These are phyloP conservation scores for Calephelis perditalis DNA, from an alignment of 2,888 invertebrate genomes.

Conservation along the genomic window DNA sequence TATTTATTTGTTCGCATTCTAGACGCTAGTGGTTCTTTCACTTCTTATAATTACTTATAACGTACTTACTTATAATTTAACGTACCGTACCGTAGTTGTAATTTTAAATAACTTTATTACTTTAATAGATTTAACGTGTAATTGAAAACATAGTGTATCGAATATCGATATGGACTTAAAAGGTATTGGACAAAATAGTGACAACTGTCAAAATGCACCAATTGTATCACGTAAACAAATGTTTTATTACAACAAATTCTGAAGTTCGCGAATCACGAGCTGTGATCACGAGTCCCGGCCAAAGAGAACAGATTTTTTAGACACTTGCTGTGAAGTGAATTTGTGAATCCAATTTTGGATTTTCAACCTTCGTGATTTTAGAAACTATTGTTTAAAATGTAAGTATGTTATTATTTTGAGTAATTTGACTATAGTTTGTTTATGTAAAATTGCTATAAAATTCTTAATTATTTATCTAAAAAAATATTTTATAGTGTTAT, in stretches of 20 bases:
- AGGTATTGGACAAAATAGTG: constrained; percentile 2
- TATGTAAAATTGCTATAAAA: too few relatives aligned
- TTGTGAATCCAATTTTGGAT: constrained; percentile 4
- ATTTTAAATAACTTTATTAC: too few relatives aligned
- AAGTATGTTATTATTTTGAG: constrained; percentile 26
- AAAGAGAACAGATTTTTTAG: constrained; percentile 21
- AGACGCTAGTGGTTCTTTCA: too few relatives aligned
- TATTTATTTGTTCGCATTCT: too few relatives aligned
- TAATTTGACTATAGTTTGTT: too few relatives aligned
- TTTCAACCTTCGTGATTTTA: constrained; percentile 20
- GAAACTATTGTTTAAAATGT: constrained; percentile 17
- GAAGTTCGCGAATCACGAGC: too few relatives aligned
- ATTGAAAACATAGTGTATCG: constrained; percentile 22
- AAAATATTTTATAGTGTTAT: constrained; percentile 22
- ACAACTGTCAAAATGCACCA: neutral
- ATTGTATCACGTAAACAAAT: neutral
- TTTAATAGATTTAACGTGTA: constrained; percentile 13
- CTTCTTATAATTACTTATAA: too few relatives aligned
- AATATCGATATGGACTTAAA: neutral
- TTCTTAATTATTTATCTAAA: too few relatives aligned
- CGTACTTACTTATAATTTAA: too few relatives aligned
- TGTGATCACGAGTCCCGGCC: neutral
- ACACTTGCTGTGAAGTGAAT: constrained; percentile 23
- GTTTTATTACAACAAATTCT: neutral
- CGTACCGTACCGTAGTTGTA: too few relatives aligned